Base-by-base conservation (phyloP, 2,888 invertebrate genomes). In the Malachius bipustulatus region DNA sequence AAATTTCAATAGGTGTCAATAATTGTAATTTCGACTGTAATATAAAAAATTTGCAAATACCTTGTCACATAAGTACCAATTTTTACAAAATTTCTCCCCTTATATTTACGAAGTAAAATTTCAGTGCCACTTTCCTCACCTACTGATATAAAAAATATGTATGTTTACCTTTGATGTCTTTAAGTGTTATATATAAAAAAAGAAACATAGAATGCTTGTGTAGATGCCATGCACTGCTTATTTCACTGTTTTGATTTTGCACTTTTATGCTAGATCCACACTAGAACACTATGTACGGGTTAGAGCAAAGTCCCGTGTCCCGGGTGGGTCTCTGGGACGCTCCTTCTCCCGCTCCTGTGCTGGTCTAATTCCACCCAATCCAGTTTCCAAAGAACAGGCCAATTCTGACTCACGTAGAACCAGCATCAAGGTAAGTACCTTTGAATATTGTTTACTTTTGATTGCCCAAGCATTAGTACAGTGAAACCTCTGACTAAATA, bases 291-390 rank as follows among this genome's bases (percentile, higher is more conserved):
- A 63, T 59, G 62, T 64, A 44, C 59, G 73, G 64, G 62, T 64
- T 65, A 71, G 72, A 57, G 69, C 73, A 51, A 75, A 73, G 64
- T 71, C 73, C 54, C 68, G 74, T 41, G 70, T 71, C 43, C 71
- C 73, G 57, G 73, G 74, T 55, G 70, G 75, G 45, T 73, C 75
- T 62, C 64, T 76, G 57, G 75, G 75, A 47, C 64, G 75, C 50
- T 73, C 73, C 32, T 75, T 75, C 56, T 75, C 75, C 40, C 68
- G 74, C 50, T 74, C 74, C 28, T 73, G 74, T 37, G 73, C 73
- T 15, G 73, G 72, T 41, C 70, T 73, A 14, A 61, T 71, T 37
- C 56, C 53, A 13, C 46, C 48, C 10, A 46, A 49, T 14, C 39
- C 43, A 35, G 44, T 47, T 14, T 37, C 45, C 42, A 66, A 67